Evolutionary conservation across 1,140 invertebrate species (phyloP), one percentile per base, ranked within the genome.

Genomic region (Hypsibius dujardini): DNA sequence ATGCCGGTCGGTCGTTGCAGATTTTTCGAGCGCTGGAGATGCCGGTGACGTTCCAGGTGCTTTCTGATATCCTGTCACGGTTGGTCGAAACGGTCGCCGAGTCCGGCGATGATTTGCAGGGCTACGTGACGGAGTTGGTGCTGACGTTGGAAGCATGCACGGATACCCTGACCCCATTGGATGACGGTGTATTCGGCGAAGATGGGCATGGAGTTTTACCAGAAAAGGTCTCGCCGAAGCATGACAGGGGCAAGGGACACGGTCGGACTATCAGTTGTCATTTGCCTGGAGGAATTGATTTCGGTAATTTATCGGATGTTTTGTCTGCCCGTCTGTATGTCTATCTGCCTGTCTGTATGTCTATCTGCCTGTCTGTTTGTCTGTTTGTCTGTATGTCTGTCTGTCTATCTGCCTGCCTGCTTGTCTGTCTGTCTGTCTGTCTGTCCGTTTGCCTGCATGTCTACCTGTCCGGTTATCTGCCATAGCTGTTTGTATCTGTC

Each of bases 91-190:
- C 94, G 0, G 92, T 97, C 0, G 91, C 94, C 1, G 95, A 99
- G 79, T 90, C 93, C 77, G 94, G 92, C 14, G 95, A 98, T 79
- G 95, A 98, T 78, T 96, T 98, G 90, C 95, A 98, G 84, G 88
- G 90, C 62, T 98, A 98, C 79, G 95, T 99, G 0, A 98, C 94
- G 0, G 95, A 98, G 78, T 80, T 99, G 1, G 85, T 98, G 72
- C 81, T 98, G 1, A 98, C 95, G 0, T 79, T 98, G 0, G 92
- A 98, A 81, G 88, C 92, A 0, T 90, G 92, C 2, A 92, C 96
- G 0, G 92, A 96, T 77, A 90, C 90, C 70, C 74, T 84, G 3
- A 78, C 81, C 74, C 77, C 79, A 2, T 12, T 3, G 3, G 62
- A 67, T 14, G 62, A 14, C 3, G 42, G 12, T 12, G 42, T 67